Base-by-base conservation (phyloP, 92 coral and sea anemone genomes). In the Epizoanthus rinbou region DNA sequence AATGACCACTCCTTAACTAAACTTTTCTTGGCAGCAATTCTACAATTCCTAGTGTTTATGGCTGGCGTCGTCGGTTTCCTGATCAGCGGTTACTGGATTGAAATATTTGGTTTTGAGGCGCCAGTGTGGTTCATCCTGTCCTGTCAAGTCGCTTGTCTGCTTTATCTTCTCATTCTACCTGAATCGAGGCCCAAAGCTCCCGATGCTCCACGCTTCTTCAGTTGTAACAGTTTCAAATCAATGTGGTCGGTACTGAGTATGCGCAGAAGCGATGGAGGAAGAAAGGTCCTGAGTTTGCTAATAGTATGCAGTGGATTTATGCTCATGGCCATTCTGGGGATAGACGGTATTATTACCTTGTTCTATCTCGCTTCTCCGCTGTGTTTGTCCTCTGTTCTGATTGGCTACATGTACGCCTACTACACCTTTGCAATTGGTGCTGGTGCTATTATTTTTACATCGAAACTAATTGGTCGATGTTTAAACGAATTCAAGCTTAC, bases 151-250 rank as follows among this genome's bases (percentile, higher is more conserved):
- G 16, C 64, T 16, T 57, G 64, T 57, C n/a, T 57, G 0, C 64
- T 57, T 57, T 57, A 57, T 57, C 64, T 57, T 16, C 64, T 57
- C n/a, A 57, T 57, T 57, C 64, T 57, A 0, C 64, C 64, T 3
- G 64, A 57, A 57, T 57, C 64, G n/a, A 57, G 64, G n/a, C 64
- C 64, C 64, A 57, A 57, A 57, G 64, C n/a, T 16, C 64, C 64
- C 64, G 2, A 57, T 57, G 16, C 64, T 57, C 64, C 64, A 9
- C 64, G 64, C 16, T 57, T 57, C 64, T 57, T 28, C 31, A 28
- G 31, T 2, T 28, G 31, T 28, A 28, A 28, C 31, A 28, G 31
- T 28, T 28, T 28, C 64, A 57, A 57, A 2, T 9, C 64, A 9
- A 57, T 57, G 64, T 57, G n/a, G 64, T 2, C 64, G 18, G 64